phyloP scores from a whole-genome alignment of 2,113 vertebrate genomes.

The Dunckerocampus dactyliophorus region DNA sequence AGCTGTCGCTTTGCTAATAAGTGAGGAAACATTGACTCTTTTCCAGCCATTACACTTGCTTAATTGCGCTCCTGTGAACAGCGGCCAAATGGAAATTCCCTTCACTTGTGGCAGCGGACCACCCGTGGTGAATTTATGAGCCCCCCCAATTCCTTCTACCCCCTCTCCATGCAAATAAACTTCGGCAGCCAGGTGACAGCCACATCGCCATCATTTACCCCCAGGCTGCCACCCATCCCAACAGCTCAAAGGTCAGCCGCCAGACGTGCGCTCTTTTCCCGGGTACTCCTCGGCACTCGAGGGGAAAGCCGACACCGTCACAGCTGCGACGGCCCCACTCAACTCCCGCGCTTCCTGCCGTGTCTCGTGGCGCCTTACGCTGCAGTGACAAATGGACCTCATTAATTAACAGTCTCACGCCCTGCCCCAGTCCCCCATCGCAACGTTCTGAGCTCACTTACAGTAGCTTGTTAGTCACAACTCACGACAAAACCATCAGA shows the following conservation, averaged over 20 bases:
- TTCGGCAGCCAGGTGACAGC: constrained; percentile 52
- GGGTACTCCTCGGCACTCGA: constrained; percentile 6
- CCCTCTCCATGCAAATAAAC: constrained; percentile 33
- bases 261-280: constrained; percentile 38
- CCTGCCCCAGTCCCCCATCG: no score
- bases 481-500: constrained; percentile 1
- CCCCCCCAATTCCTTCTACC: constrained; percentile 14
- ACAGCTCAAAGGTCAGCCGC: constrained; percentile 62
- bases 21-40: no score
- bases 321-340: constrained; percentile 53
- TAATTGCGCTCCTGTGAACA: no score
- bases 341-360: constrained; percentile 24
- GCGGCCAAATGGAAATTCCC: constrained; percentile 6
- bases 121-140: constrained; percentile 54
- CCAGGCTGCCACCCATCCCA: constrained; percentile 42
- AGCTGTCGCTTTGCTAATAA: no score
- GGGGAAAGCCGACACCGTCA: constrained; percentile 51
- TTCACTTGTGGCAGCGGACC: constrained; percentile 42
- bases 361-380: not conserved
- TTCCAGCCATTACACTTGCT: no score
- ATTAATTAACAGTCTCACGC: constrained; percentile 35
- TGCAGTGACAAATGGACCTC: constrained; percentile 36
- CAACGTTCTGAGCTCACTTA: constrained; percentile 5
- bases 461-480: constrained; percentile 19
- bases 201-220: constrained; percentile 62